These are phyloP conservation scores for Limanda limanda DNA, from an alignment of 2,113 vertebrate species.

Conservation along the genomic window DNA sequence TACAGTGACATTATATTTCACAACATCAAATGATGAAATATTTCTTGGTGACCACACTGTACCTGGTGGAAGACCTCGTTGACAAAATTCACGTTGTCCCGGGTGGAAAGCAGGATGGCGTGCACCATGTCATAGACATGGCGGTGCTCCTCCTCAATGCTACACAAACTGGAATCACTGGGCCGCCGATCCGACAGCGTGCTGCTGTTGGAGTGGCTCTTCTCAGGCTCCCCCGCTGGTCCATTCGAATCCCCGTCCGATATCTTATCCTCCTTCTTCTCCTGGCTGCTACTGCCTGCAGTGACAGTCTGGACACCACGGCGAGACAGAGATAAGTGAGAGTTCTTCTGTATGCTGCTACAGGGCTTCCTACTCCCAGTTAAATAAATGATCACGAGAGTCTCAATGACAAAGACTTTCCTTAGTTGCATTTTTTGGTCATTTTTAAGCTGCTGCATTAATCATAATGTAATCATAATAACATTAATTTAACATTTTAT, in stretches of 20 bases:
- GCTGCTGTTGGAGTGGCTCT: slow-evolving; percentile 91
- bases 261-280: slow-evolving; percentile 84
- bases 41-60: not conserved
- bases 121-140: slow-evolving; percentile 94
- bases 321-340: not conserved
- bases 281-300: slow-evolving; percentile 84
- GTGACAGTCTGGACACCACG: slow-evolving; percentile 82
- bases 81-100: slow-evolving; percentile 97
- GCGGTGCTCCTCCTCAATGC: slow-evolving; percentile 94
- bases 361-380: not conserved
- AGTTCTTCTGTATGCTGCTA: not conserved
- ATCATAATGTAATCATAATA: slow-evolving; percentile 1
- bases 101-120: slow-evolving; percentile 90
- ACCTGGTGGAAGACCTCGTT: slow-evolving; percentile 99
- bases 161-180: slow-evolving; percentile 93
- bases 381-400: slow-evolving; percentile 2
- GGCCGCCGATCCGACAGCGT: slow-evolving; percentile 89
- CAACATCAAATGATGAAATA: not conserved
- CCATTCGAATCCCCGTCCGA: slow-evolving; percentile 80
- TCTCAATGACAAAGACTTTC: not conserved
- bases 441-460: not conserved
- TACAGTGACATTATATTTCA: not conserved
- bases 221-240: slow-evolving; percentile 84
- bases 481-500: not conserved
- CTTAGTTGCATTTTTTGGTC: not conserved